Evolutionary conservation across 2,113 vertebrate genomes (phyloP).

Genomic region (Callopanchax toddi): DNA sequence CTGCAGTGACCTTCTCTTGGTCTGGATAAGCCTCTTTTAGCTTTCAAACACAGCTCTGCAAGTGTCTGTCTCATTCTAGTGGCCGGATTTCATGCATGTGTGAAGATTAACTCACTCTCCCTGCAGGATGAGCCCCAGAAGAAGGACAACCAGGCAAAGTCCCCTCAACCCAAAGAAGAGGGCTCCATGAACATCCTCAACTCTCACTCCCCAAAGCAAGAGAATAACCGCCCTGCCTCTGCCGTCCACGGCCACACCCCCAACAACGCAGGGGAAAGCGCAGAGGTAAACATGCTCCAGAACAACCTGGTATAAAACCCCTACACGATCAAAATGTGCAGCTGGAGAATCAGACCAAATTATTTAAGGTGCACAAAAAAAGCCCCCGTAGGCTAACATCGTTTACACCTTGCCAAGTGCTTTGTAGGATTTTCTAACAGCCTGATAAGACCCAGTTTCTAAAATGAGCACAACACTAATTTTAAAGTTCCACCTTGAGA

Average conservation of each 20-base stretch:
- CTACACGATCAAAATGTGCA: constrained; percentile 23
- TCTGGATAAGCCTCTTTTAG: neutral
- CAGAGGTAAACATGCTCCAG: constrained; percentile 90
- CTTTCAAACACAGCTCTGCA: too few species aligned
- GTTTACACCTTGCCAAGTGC: constrained; percentile 49
- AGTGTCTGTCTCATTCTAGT: neutral
- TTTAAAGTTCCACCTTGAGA: constrained; percentile 51
- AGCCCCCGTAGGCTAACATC: constrained; percentile 24
- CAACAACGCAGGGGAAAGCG: constrained; percentile 69
- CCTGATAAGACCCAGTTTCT: constrained; percentile 42
- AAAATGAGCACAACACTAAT: constrained; percentile 61
- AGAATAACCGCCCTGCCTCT: constrained; percentile 80
- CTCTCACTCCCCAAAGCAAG: constrained; percentile 88
- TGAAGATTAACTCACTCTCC: constrained; percentile 30
- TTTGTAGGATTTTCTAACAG: constrained; percentile 32
- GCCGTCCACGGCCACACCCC: constrained; percentile 61
- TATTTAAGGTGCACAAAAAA: constrained; percentile 24
- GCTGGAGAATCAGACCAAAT: constrained; percentile 41
- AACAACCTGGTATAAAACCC: constrained; percentile 88
- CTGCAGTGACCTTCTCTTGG: neutral
- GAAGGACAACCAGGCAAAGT: constrained; percentile 88
- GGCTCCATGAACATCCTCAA: constrained; percentile 92
- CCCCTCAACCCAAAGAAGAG: constrained; percentile 88
- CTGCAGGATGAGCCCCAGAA: constrained; percentile 87
- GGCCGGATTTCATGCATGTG: neutral